Percentiles rank a stretch among this genome's conserved stretches.
phyloP scores from a whole-genome alignment of 1,140 invertebrate species.

The Eriocheir sinensis region DNA sequence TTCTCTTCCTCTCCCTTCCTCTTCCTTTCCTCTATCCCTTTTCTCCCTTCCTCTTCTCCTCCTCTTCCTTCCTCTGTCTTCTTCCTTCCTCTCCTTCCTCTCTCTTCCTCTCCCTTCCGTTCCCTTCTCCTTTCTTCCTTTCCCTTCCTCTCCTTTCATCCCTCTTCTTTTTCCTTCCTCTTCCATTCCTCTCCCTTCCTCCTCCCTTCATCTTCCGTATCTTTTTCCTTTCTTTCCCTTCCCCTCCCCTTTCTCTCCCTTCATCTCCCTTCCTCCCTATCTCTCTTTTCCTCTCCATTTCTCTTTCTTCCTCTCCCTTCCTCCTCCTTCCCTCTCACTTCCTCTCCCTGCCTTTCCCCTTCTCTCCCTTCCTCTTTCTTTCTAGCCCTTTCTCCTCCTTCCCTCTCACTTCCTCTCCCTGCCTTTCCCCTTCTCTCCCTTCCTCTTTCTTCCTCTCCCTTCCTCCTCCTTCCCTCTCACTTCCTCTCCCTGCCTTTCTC shows the following conservation, averaged over 20 bases:
- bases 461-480: slow-evolving; percentile 26
- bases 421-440: neutral
- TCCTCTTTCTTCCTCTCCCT: slow-evolving; percentile 22
- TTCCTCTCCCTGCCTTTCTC: slow-evolving; percentile 1
- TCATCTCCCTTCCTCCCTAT: neutral
- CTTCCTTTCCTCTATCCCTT: neutral
- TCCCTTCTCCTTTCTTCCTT: neutral
- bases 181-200: neutral
- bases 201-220: neutral
- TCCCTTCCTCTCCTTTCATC: neutral
- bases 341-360: neutral
- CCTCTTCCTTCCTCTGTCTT: neutral
- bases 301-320: neutral
- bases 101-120: neutral
- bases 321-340: neutral
- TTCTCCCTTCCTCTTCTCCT: neutral
- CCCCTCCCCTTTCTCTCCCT: neutral
- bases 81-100: neutral
- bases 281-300: neutral
- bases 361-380: neutral
- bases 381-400: neutral
- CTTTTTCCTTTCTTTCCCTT: neutral
- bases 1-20: slow-evolving; percentile 1
- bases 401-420: slow-evolving; percentile 27
- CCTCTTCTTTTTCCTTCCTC: neutral